phyloP scores from a whole-genome alignment of 1,140 invertebrate species.

The Belonocnema kinseyi region DNA sequence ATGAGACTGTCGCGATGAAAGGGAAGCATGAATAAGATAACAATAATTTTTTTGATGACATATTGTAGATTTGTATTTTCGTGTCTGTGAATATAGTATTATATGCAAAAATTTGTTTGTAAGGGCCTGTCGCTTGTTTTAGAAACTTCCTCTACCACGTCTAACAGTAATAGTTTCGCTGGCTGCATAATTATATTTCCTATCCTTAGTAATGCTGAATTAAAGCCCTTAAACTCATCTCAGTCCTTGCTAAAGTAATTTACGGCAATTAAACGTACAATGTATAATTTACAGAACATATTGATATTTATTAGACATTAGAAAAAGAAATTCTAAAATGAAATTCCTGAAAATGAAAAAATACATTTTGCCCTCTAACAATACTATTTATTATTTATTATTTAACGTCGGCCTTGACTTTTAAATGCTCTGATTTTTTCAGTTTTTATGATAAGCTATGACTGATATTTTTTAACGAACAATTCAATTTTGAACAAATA shows the following conservation, averaged over 20 bases:
- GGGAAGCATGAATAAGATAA: background rate
- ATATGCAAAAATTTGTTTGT: background rate
- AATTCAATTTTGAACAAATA: too few relatives aligned
- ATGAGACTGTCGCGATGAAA: too few relatives aligned
- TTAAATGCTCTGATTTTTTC: too few relatives aligned
- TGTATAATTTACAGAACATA: background rate
- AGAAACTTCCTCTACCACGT: constrained; percentile 43
- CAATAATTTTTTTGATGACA: background rate
- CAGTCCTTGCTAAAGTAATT: background rate
- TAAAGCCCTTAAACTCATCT: constrained; percentile 44
- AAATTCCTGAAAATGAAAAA: too few relatives aligned
- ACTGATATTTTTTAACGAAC: too few relatives aligned
- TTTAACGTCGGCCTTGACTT: too few relatives aligned
- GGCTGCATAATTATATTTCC: constrained; percentile 61
- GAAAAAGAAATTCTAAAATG: too few relatives aligned
- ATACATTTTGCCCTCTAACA: too few relatives aligned
- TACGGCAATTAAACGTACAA: constrained; percentile 6
- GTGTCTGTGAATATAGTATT: background rate
- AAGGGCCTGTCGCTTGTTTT: background rate
- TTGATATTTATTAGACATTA: too few relatives aligned
- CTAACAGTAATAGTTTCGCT: constrained; percentile 60
- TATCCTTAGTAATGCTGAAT: constrained; percentile 59
- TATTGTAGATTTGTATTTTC: background rate
- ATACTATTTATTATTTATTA: too few relatives aligned
- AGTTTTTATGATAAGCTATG: too few relatives aligned